A percentile compares a stretch with the other conserved stretches of the same genome.
These are phyloP conservation scores for Bursaphelenchus okinawaensis DNA, from an alignment of 2,888 invertebrate species.

Conservation along the genomic window DNA sequence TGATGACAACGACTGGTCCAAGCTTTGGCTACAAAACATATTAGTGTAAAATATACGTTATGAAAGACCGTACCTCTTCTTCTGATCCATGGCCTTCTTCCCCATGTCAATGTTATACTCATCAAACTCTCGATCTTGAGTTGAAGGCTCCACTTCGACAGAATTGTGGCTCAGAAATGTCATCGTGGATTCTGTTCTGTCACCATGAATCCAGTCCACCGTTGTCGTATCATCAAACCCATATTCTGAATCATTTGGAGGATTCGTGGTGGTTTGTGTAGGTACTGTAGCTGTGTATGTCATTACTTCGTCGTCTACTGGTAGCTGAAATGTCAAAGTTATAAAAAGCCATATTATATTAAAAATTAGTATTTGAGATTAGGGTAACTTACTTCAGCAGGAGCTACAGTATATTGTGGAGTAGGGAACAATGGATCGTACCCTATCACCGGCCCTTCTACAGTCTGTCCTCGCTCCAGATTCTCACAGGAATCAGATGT, in stretches of 20 bases:
- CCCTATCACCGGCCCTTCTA: not conserved
- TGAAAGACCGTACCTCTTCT: not conserved
- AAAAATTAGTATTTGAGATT: too few species aligned
- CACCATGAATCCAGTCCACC: too few species aligned
- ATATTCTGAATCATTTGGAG: not conserved
- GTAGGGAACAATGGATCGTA: not conserved
- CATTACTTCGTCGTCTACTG: not conserved
- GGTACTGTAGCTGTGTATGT: not conserved
- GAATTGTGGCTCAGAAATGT: not conserved
- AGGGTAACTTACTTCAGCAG: not conserved
- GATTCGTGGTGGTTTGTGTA: not conserved
- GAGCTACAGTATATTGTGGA: not conserved
- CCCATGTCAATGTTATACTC: not conserved
- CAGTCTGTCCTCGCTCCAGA: conserved; percentile 9
- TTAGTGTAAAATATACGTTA: too few species aligned
- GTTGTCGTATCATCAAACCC: not conserved
- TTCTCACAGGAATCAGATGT: conserved; percentile 22
- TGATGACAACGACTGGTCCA: not conserved
- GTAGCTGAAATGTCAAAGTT: not conserved
- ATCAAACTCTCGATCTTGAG: not conserved
- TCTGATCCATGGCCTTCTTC: not conserved
- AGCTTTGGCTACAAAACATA: not conserved
- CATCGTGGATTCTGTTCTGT: not conserved
- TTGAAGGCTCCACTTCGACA: not conserved
- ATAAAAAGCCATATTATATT: not conserved